Conservation (phyloP, 2,113 vertebrate species). For the Probosciger aterrimus region DNA sequence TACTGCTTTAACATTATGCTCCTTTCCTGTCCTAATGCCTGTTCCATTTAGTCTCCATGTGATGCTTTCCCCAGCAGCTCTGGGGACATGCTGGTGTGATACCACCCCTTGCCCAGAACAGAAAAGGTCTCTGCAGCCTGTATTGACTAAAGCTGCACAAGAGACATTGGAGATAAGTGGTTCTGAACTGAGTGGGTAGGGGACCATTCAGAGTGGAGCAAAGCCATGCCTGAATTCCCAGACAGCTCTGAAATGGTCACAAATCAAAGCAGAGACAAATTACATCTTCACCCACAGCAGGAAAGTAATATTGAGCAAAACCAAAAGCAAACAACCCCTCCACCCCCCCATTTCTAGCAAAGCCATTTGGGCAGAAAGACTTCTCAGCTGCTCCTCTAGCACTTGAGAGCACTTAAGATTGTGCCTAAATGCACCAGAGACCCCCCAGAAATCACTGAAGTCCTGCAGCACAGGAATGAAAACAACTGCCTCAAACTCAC, state of each 20-base stretch:
- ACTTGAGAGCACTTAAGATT: background rate
- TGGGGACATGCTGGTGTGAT: background rate
- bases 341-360: background rate
- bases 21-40: background rate
- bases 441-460: background rate
- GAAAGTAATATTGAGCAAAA: background rate
- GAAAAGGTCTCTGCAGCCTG: background rate
- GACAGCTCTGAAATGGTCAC: background rate
- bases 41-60: accelerated
- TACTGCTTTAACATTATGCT: background rate
- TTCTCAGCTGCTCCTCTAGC: background rate
- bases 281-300: background rate
- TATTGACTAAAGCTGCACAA: background rate
- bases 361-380: background rate
- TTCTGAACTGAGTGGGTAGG: background rate
- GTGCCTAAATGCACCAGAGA: background rate
- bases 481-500: background rate
- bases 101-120: background rate
- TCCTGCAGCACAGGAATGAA: background rate
- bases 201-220: background rate
- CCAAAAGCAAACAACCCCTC: background rate
- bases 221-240: background rate
- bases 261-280: background rate
- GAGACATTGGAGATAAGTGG: background rate
- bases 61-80: background rate